Conservation (phyloP, 2,888 invertebrate species). For the Oscheius myriophilus region DNA sequence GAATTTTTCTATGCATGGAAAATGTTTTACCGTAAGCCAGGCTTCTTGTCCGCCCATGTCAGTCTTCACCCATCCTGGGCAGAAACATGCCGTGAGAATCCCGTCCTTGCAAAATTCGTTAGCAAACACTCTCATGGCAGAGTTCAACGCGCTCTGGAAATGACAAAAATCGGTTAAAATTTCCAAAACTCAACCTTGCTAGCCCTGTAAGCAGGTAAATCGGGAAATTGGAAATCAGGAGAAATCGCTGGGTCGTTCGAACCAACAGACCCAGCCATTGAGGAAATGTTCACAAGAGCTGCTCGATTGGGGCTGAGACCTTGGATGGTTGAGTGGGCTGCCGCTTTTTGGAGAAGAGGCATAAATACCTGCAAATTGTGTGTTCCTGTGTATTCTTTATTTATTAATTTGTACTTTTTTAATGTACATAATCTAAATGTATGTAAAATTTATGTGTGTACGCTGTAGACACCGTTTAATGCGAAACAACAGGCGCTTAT, state of each 20-base stretch:
- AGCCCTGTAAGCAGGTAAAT: conserved; percentile 25
- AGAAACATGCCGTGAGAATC: conserved; percentile 24
- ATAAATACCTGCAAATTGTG: conserved; percentile 28
- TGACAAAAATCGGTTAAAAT: background rate
- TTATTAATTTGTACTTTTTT: no score
- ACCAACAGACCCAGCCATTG: conserved; percentile 32
- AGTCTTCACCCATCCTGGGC: conserved; percentile 22
- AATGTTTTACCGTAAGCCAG: conserved; percentile 9
- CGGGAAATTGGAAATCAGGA: conserved; percentile 22
- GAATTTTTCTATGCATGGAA: no score
- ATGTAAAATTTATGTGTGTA: no score
- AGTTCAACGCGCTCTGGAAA: conserved; percentile 19
- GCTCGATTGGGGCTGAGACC: conserved; percentile 31
- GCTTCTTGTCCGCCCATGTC: conserved; percentile 21
- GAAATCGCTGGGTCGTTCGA: conserved; percentile 24
- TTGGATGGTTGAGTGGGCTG: conserved; percentile 14
- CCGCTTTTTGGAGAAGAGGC: conserved; percentile 38
- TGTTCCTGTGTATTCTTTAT: no score
- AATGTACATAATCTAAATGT: background rate
- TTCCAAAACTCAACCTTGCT: conserved; percentile 13
- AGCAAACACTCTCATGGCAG: conserved; percentile 11
- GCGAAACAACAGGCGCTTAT: no score
- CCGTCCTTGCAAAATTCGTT: conserved; percentile 27
- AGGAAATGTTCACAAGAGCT: conserved; percentile 42
- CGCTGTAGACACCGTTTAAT: no score